These are phyloP conservation scores for Ianthella basta DNA, from an alignment of 37 sponge, comb jelly and placozoan species.

Conservation along the genomic window DNA sequence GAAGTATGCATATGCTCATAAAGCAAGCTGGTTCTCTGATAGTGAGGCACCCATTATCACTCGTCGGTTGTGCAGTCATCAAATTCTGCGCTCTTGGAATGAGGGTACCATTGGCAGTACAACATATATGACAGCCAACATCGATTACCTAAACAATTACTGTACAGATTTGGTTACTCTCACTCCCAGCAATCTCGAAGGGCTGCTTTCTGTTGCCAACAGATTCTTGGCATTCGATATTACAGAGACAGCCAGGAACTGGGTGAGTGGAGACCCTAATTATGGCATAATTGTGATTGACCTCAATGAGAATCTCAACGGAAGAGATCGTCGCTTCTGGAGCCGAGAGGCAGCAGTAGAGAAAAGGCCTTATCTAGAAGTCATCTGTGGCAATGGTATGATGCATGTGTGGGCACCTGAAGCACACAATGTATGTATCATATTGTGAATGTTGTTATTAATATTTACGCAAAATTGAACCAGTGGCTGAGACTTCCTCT, in stretches of 20 bases:
- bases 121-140: no score
- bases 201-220: neutral
- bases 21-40: slow-evolving; percentile 16
- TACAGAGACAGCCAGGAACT: slow-evolving; percentile 29
- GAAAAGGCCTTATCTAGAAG: no score
- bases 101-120: neutral
- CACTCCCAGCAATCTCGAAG: no score
- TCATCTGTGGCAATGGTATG: no score
- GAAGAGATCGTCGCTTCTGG: slow-evolving; percentile 32
- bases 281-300: slow-evolving; percentile 45
- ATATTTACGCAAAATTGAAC: no score
- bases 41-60: slow-evolving; percentile 28
- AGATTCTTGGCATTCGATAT: slow-evolving; percentile 37
- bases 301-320: slow-evolving; percentile 23
- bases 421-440: no score
- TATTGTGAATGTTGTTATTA: no score
- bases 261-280: slow-evolving; percentile 41
- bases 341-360: neutral
- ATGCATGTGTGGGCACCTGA: no score
- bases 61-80: slow-evolving; percentile 25
- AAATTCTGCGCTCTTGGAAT: slow-evolving; percentile 27
- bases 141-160: no score
- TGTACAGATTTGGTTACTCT: no score
- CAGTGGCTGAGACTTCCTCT: no score
- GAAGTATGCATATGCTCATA: slow-evolving; percentile 37